These are phyloP conservation scores for Sternotherus odoratus DNA, from an alignment of 2,797 vertebrate genomes.

Conservation along the genomic window DNA sequence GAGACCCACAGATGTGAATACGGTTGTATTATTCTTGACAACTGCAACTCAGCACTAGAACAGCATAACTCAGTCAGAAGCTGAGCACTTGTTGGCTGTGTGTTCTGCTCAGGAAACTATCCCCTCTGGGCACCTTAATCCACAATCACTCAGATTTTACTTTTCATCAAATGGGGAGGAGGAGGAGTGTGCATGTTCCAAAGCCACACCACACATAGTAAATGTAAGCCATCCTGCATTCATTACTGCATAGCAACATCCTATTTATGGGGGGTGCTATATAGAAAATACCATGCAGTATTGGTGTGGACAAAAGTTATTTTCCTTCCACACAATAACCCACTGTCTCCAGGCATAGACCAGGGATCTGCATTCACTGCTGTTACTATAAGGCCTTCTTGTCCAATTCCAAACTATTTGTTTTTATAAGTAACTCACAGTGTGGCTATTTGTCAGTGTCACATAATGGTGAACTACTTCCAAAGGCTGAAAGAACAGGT, in stretches of 20 bases:
- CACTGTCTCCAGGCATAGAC: not conserved
- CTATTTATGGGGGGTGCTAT: not conserved
- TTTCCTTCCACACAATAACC: not conserved
- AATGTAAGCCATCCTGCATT: not conserved
- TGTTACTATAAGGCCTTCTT: not conserved
- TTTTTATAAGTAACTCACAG: not conserved
- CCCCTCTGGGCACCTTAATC: not conserved
- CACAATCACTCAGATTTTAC: not conserved
- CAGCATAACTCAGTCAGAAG: conserved; percentile 3
- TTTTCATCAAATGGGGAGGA: not conserved
- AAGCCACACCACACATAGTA: not conserved
- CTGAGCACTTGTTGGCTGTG: not conserved
- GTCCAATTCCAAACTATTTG: not conserved
- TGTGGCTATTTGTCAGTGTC: not conserved
- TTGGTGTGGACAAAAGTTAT: not conserved
- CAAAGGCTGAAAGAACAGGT: not conserved
- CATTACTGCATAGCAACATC: not conserved
- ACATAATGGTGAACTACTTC: not conserved
- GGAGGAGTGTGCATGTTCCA: not conserved
- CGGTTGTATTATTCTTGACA: not conserved
- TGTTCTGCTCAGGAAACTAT: not conserved
- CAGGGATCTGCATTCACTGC: not conserved
- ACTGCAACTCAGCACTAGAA: not conserved
- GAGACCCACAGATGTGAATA: not conserved
- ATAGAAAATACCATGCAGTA: not conserved